Conservation (phyloP, 2,113 vertebrate genomes). For the Mellivora capensis region DNA sequence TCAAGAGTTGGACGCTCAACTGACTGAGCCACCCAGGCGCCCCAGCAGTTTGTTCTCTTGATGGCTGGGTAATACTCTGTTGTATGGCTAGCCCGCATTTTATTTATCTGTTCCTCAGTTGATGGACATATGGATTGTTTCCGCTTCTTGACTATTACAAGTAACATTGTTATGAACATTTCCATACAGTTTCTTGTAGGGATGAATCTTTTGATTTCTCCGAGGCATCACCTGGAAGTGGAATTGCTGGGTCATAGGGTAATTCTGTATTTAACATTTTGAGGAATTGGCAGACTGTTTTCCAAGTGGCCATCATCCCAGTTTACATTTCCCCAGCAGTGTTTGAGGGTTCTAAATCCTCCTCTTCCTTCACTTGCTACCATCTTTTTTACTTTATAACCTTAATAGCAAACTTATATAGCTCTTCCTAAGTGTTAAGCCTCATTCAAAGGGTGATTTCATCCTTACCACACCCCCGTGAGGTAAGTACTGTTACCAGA, state of each 20-base stretch:
- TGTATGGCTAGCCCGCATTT: not conserved
- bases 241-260: not conserved
- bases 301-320: not conserved
- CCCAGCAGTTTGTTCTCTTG: not conserved
- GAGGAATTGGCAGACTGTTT: not conserved
- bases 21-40: too few species aligned
- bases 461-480: not conserved
- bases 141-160: not conserved
- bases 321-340: not conserved
- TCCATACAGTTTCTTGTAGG: not conserved
- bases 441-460: not conserved
- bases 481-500: not conserved
- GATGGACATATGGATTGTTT: not conserved
- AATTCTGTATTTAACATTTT: not conserved
- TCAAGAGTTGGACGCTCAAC: too few species aligned
- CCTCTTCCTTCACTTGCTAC: not conserved
- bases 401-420: not conserved
- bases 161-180: not conserved
- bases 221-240: not conserved
- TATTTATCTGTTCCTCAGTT: not conserved
- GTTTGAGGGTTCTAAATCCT: not conserved
- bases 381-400: not conserved
- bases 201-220: not conserved
- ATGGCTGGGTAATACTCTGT: not conserved
- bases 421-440: not conserved